A percentile compares a stretch with the other conserved stretches of the same genome.
phyloP scores from a whole-genome alignment of 1,140 invertebrate genomes.

The Venustaconcha ellipsiformis region DNA sequence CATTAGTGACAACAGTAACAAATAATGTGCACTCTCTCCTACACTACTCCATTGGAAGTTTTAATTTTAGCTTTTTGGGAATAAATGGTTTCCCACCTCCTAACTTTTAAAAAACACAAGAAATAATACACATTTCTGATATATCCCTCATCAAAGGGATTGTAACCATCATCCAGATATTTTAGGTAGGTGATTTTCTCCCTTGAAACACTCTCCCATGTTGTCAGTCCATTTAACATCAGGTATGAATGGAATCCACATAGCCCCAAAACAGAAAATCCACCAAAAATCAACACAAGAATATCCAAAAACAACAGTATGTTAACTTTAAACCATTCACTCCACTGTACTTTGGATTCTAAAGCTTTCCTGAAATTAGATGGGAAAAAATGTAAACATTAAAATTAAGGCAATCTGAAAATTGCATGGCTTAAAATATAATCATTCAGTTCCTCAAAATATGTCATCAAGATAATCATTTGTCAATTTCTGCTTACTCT shows the following conservation, averaged over 20 bases:
- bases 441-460: too few relatives aligned
- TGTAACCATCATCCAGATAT: conserved; percentile 61
- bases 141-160: conserved; percentile 66
- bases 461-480: too few relatives aligned
- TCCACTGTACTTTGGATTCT: conserved; percentile 40
- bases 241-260: conserved; percentile 65
- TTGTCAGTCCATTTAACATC: conserved; percentile 61
- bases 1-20: too few relatives aligned
- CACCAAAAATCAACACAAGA: conserved; percentile 52
- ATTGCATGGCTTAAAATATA: neutral
- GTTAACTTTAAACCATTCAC: conserved; percentile 58
- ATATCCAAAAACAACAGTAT: conserved; percentile 56
- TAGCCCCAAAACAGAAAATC: conserved; percentile 52
- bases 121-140: conserved; percentile 61
- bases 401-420: conserved; percentile 1
- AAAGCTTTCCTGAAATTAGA: conserved; percentile 54
- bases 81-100: conserved; percentile 60
- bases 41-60: neutral
- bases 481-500: too few relatives aligned
- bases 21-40: too few relatives aligned
- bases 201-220: conserved; percentile 65
- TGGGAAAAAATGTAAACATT: neutral
- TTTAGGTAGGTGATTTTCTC: conserved; percentile 67
- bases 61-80: conserved; percentile 45
- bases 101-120: conserved; percentile 46